phyloP scores from a whole-genome alignment of 2,888 invertebrate species.

The Teinopalpus imperialis region DNA sequence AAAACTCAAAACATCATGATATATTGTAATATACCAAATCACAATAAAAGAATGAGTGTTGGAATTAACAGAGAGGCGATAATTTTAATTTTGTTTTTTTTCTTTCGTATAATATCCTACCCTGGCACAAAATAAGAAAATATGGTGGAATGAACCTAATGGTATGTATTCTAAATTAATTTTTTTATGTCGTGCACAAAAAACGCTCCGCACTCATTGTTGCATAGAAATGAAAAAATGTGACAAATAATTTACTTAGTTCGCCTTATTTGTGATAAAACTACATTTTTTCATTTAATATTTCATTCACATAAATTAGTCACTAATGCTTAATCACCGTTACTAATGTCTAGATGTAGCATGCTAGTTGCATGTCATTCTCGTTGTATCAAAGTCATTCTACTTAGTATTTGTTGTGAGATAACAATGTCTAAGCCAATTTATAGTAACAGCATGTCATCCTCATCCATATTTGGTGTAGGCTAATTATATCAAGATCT shows the following conservation, averaged over 20 bases:
- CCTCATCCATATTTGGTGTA: constrained; percentile 26
- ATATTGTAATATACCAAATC: constrained; percentile 72
- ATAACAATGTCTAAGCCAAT: constrained; percentile 49
- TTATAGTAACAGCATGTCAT: constrained; percentile 43
- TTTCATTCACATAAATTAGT: constrained; percentile 31
- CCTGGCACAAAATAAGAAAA: constrained; percentile 46
- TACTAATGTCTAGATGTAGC: constrained; percentile 53
- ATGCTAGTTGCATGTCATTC: constrained; percentile 51
- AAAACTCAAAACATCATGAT: constrained; percentile 57
- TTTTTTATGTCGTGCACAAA: constrained; percentile 64
- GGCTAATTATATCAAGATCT: not conserved
- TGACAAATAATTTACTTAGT: constrained; percentile 28
- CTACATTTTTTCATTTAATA: constrained; percentile 41
- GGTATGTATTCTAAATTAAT: constrained; percentile 71
- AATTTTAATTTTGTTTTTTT: constrained; percentile 69
- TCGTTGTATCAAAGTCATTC: constrained; percentile 30
- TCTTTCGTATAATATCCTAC: constrained; percentile 50
- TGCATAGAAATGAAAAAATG: constrained; percentile 48
- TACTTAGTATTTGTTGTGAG: constrained; percentile 81
- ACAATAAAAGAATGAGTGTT: constrained; percentile 82
- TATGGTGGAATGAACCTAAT: constrained; percentile 51
- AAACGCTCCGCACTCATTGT: constrained; percentile 70
- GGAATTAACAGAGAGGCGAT: constrained; percentile 80
- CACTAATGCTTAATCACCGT: constrained; percentile 60
- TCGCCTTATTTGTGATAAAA: constrained; percentile 14